These are phyloP conservation scores for Linepithema humile DNA, from an alignment of 1,140 invertebrate species.

Conservation along the genomic window DNA sequence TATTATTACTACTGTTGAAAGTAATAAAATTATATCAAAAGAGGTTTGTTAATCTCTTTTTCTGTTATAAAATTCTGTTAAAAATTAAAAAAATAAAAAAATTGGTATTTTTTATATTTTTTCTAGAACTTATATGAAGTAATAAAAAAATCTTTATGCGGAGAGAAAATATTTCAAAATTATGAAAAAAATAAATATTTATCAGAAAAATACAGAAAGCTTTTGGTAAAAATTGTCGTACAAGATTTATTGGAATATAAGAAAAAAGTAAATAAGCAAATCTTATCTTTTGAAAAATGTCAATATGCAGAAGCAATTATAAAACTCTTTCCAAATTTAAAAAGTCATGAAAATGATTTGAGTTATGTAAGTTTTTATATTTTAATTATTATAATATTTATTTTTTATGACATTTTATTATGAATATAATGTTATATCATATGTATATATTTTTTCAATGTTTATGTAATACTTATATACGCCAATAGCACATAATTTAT, in stretches of 20 bases:
- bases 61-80: background rate
- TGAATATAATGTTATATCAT: no score
- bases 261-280: background rate
- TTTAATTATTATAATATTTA: no score
- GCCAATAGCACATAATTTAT: no score
- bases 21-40: background rate
- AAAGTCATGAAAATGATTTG: background rate
- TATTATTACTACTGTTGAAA: no score
- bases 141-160: background rate
- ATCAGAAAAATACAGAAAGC: background rate
- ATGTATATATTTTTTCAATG: no score
- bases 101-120: background rate
- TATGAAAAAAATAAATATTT: conserved; percentile 6
- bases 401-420: no score
- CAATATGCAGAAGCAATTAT: background rate
- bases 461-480: no score
- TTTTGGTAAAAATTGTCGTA: conserved; percentile 1
- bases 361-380: background rate
- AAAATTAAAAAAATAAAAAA: background rate
- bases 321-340: conserved; percentile 4
- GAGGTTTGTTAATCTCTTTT: background rate
- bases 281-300: conserved; percentile 8
- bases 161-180: background rate
- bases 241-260: conserved; percentile 16
- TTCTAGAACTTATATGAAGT: background rate